Evolutionary conservation across 2,797 vertebrate genomes (phyloP), one percentile per base, ranked within the genome.

Genomic region (Protonibea diacanthus): DNA sequence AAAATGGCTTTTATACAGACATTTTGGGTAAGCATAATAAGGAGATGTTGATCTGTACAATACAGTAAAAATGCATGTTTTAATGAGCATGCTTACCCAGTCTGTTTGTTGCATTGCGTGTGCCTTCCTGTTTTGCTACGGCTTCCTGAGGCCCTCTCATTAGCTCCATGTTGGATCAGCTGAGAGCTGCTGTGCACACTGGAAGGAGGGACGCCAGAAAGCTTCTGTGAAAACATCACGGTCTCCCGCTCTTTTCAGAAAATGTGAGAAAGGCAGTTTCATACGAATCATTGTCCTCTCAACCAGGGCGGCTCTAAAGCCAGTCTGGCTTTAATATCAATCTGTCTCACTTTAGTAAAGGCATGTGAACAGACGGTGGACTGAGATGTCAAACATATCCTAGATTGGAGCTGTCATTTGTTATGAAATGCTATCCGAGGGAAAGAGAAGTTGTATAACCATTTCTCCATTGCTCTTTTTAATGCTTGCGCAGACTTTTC

Each of bases 161-260:
- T 69, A 75, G 64, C 48, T 76, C 53, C 13, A 23, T 86, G 82
- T 86, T 85, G 76, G 85, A 87, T 83, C 79, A 89, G 79, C 77
- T 86, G 83, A 78, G 67, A 52, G 49, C 78, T 63, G 62, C 70
- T 21, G 61, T 8, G 9, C 56, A 13, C 70, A 45, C 64, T 62
- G 58, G 51, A 72, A 67, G 67, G 55, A 61, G 21, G 20, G 56
- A 52, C 6, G 13, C 47, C 12, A 45, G 42, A 80, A 56, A 63
- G 49, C 73, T 79, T 40, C 33, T 83, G 61, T 63, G 29, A 85
- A 83, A 88, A 85, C 78, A 77, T 75, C 51, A n/a, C 15, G 21
- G 29, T 55, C 11, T 56, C 29, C 27, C 3, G 2, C 47, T 25
- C 6, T 42, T 71, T 72, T 38, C 17, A 4, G 47, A 18, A 55